These are phyloP conservation scores for Oxyruncus cristatus DNA, from an alignment of 2,113 vertebrate genomes.

Conservation along the genomic window DNA sequence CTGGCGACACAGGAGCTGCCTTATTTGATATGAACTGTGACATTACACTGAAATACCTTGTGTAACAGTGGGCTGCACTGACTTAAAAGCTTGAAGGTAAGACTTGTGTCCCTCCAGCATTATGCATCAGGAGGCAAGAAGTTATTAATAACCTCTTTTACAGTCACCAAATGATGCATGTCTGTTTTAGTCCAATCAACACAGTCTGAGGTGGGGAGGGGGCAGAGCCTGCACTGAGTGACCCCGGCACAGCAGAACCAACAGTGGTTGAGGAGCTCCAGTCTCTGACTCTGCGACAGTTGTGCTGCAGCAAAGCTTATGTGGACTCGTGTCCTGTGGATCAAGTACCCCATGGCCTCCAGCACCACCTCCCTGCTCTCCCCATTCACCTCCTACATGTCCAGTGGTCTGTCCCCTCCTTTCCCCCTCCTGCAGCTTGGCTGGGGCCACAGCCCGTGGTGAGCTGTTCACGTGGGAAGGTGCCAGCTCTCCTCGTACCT, in stretches of 20 bases:
- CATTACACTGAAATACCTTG: neutral
- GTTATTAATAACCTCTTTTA: neutral
- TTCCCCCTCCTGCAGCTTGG: neutral
- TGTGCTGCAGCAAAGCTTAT: neutral
- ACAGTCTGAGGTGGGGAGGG: neutral
- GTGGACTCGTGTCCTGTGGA: rapidly evolving
- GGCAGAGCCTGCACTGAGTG: neutral
- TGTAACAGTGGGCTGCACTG: neutral
- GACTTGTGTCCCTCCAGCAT: neutral
- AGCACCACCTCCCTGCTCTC: neutral
- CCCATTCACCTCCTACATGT: neutral
- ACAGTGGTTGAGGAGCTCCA: neutral
- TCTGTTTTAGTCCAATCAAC: neutral
- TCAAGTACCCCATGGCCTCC: neutral
- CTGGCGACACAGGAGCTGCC: neutral
- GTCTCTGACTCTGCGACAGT: neutral
- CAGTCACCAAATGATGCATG: neutral
- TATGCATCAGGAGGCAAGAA: neutral
- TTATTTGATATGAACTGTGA: neutral
- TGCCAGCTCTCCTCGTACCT: neutral
- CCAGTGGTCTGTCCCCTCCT: neutral
- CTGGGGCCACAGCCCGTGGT: neutral
- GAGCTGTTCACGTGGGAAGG: neutral
- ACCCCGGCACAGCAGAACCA: neutral
- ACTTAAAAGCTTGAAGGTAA: neutral